These are phyloP conservation scores for Smithornis capensis DNA, from an alignment of 2,113 vertebrate genomes.

Conservation along the genomic window DNA sequence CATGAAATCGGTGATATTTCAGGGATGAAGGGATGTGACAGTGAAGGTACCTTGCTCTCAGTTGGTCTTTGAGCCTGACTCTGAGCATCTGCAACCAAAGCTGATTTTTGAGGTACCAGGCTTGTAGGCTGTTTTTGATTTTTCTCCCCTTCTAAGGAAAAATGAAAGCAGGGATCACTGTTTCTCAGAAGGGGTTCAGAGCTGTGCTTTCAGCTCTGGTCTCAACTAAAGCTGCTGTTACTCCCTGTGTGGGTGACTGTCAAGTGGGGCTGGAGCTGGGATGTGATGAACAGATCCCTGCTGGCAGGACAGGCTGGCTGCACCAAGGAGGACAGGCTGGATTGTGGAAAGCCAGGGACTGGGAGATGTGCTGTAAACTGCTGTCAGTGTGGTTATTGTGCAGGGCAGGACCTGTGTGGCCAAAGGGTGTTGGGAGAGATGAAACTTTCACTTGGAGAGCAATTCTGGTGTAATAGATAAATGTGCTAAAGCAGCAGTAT, in stretches of 20 bases:
- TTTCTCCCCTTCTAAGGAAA: neutral
- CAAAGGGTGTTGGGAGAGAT: neutral
- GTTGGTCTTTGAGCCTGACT: neutral
- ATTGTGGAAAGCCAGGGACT: too few relatives aligned
- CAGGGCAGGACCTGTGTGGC: neutral
- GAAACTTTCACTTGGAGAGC: neutral
- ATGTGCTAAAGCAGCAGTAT: neutral
- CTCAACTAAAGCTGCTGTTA: neutral
- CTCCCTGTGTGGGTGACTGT: neutral
- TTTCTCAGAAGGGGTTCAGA: neutral
- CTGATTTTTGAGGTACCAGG: neutral
- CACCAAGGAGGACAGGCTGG: neutral
- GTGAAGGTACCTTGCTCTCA: neutral
- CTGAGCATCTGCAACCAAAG: neutral
- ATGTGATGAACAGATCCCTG: neutral
- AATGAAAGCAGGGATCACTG: neutral
- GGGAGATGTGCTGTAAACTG: neutral
- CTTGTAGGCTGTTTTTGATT: neutral
- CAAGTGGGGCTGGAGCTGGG: neutral
- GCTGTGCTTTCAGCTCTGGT: neutral
- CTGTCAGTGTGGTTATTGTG: neutral
- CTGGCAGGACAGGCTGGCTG: neutral
- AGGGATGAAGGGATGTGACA: neutral
- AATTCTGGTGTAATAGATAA: neutral
- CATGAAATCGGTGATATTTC: rapidly evolving